Evolutionary conservation across 2,797 vertebrate species (phyloP).

Genomic region (Amphiprion clarkii): DNA sequence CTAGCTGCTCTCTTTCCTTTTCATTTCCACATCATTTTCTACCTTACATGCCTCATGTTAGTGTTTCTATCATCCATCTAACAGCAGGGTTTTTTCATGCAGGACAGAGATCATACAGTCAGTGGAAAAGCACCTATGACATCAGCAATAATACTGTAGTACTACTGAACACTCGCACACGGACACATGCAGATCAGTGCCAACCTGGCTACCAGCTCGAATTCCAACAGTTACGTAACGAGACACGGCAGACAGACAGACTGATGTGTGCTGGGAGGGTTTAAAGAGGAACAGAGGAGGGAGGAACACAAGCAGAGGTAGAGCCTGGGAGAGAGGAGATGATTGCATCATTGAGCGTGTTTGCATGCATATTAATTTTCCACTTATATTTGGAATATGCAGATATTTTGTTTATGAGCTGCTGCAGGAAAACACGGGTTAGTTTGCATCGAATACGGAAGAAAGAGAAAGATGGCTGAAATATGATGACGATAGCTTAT

Average conservation of each 20-base stretch:
- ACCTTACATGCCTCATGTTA: neutral
- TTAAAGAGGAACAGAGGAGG: slow-evolving; percentile 44
- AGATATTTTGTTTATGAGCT: slow-evolving; percentile 24
- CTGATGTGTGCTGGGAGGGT: slow-evolving; percentile 35
- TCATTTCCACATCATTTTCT: slow-evolving; percentile 4
- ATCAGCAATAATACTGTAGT: slow-evolving; percentile 44
- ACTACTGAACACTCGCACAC: slow-evolving; percentile 33
- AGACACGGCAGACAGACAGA: slow-evolving; percentile 66
- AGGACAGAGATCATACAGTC: neutral
- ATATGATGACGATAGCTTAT: neutral
- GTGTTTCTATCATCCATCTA: neutral
- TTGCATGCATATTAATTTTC: slow-evolving; percentile 42
- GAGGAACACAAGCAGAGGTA: slow-evolving; percentile 15
- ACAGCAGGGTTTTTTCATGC: neutral
- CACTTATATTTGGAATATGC: slow-evolving; percentile 38
- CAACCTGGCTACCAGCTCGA: slow-evolving; percentile 62
- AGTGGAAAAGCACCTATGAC: slow-evolving; percentile 39
- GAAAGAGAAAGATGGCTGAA: neutral
- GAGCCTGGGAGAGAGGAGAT: slow-evolving; percentile 19
- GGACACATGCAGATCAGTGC: slow-evolving; percentile 49
- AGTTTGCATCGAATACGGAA: neutral
- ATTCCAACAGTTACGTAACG: slow-evolving; percentile 62
- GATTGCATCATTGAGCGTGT: slow-evolving; percentile 41
- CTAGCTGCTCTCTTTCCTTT: neutral
- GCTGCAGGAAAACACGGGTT: neutral